These are phyloP conservation scores for Anticlea derivata DNA, from an alignment of 2,888 invertebrate species.

Conservation along the genomic window DNA sequence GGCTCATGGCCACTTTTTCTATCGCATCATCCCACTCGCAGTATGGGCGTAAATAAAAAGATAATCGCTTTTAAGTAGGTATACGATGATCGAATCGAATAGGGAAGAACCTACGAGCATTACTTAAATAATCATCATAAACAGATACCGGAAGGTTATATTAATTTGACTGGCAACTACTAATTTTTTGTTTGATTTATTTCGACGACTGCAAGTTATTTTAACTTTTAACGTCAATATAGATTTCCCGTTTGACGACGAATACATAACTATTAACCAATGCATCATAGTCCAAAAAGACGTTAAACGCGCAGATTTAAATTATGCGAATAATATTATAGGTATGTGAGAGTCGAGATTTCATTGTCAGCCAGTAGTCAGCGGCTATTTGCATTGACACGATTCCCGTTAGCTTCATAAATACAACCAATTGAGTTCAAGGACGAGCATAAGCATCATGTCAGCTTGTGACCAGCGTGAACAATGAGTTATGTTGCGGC, in stretches of 20 bases:
- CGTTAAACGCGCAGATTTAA: conserved; percentile 4
- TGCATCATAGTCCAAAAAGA: not conserved
- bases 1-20: conserved; percentile 78
- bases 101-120: conserved; percentile 49
- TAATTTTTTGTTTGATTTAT: conserved; percentile 19
- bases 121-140: conserved; percentile 51
- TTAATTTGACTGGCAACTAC: conserved; percentile 31
- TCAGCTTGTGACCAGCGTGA: conserved; percentile 77
- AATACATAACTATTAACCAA: not conserved
- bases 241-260: not conserved
- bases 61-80: conserved; percentile 45
- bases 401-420: conserved; percentile 78
- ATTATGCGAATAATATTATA: conserved; percentile 27
- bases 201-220: not conserved
- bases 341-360: conserved; percentile 12
- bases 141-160: conserved; percentile 51
- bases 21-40: conserved; percentile 56
- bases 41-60: conserved; percentile 47
- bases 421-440: conserved; percentile 80
- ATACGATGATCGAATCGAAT: conserved; percentile 52
- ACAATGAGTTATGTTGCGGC: conserved; percentile 76
- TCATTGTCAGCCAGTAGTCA: conserved; percentile 57
- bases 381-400: conserved; percentile 76
- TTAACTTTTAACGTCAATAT: not conserved
- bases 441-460: conserved; percentile 75